A percentile compares a stretch with the other conserved stretches of the same genome.
These are phyloP conservation scores for Pandemis heparana DNA, from an alignment of 2,888 invertebrate genomes.

Conservation along the genomic window DNA sequence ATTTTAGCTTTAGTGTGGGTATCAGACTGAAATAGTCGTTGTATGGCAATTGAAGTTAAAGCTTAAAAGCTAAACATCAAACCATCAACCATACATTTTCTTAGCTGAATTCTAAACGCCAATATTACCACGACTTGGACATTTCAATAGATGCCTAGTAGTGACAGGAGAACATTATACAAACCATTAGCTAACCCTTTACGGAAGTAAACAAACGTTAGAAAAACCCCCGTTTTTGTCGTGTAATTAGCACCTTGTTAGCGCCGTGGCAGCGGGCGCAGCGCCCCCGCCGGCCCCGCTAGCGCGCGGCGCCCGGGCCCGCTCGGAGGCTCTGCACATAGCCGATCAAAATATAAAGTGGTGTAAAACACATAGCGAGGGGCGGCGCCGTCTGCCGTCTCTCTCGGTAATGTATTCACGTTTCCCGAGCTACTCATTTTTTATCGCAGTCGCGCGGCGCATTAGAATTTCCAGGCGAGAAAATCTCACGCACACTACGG, in stretches of 20 bases:
- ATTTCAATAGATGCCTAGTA: background rate
- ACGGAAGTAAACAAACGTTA: conserved; percentile 22
- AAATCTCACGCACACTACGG: conserved; percentile 76
- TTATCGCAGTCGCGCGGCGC: conserved; percentile 85
- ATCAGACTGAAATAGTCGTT: too few species aligned
- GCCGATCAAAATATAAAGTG: conserved; percentile 72
- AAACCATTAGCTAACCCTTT: conserved; percentile 1
- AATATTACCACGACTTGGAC: background rate
- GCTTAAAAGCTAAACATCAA: too few species aligned
- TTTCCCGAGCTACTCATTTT: conserved; percentile 82
- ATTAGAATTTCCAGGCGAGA: conserved; percentile 85
- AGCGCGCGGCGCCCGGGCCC: background rate
- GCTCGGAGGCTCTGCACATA: conserved; percentile 5
- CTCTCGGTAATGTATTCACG: conserved; percentile 79
- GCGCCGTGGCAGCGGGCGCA: background rate
- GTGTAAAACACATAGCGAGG: conserved; percentile 71
- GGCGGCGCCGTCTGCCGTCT: conserved; percentile 71
- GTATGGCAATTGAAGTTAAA: too few species aligned
- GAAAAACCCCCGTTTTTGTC: conserved; percentile 33
- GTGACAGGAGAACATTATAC: background rate
- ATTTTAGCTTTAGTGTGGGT: too few species aligned
- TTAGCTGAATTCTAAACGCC: background rate
- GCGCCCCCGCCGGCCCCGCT: conserved; percentile 59
- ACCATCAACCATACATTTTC: too few species aligned
- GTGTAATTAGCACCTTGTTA: conserved; percentile 30